Evolutionary conservation across 2,888 invertebrate species (phyloP).

Genomic region (Andrena bucephala): DNA sequence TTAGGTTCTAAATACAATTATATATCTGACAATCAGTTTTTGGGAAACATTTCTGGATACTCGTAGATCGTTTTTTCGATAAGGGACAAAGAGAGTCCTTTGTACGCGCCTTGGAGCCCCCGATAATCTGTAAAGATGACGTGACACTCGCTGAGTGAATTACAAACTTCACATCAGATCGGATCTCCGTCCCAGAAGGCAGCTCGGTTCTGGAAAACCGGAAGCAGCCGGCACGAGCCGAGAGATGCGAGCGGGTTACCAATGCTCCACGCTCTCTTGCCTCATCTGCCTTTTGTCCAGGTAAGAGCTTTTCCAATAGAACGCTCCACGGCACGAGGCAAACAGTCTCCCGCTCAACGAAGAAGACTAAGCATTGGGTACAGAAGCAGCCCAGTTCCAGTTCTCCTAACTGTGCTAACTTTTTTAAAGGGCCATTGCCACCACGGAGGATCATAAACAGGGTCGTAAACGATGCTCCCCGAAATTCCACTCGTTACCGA

Average conservation of each 20-base stretch:
- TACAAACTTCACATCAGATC: constrained; percentile 69
- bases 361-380: not conserved
- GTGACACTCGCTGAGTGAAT: constrained; percentile 69
- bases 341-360: not conserved
- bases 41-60: not conserved
- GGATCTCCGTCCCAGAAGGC: constrained; percentile 65
- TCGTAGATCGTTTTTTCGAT: constrained; percentile 43
- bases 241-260: constrained; percentile 73
- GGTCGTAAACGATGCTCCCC: too few species aligned
- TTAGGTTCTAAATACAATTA: not conserved
- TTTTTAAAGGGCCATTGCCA: not conserved
- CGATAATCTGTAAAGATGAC: constrained; percentile 55
- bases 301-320: constrained; percentile 15
- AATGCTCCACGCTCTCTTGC: constrained; percentile 55
- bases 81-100: constrained; percentile 20
- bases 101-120: constrained; percentile 27
- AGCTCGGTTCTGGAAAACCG: constrained; percentile 74
- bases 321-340: not conserved
- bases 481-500: too few species aligned
- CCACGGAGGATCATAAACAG: too few species aligned
- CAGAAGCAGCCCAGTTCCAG: not conserved
- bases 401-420: not conserved
- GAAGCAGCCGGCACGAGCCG: constrained; percentile 81
- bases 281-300: constrained; percentile 53
- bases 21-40: not conserved